phyloP scores from a whole-genome alignment of 2,113 vertebrate genomes.

The Melanocharis versteri region DNA sequence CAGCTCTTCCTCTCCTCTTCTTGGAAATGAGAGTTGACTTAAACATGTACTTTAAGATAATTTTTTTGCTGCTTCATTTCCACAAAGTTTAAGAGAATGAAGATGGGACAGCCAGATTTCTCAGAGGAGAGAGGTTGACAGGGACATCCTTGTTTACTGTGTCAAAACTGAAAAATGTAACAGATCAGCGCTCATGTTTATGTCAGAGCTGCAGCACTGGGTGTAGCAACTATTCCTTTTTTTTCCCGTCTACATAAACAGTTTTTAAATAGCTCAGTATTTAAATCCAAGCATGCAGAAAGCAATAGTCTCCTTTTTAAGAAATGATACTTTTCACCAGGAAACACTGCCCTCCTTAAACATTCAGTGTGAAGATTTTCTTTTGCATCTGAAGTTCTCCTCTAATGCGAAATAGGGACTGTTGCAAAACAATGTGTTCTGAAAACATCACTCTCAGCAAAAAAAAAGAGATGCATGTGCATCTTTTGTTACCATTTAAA shows the following conservation, averaged over 20 bases:
- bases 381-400: neutral
- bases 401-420: neutral
- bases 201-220: conserved; percentile 10
- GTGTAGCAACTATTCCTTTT: neutral
- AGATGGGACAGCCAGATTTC: neutral
- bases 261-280: conserved; percentile 26
- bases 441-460: neutral
- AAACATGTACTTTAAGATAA: neutral
- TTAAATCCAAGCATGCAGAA: neutral
- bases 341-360: neutral
- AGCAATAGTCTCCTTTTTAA: neutral
- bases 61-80: neutral
- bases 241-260: neutral
- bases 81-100: neutral
- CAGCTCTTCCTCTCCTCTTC: neutral
- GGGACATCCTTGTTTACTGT: conserved; percentile 25
- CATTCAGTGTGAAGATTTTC: neutral
- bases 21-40: neutral
- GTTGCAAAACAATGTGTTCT: neutral
- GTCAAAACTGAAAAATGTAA: conserved; percentile 15
- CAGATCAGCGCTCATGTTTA: neutral
- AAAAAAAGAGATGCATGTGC: accelerated
- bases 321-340: neutral
- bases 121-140: neutral
- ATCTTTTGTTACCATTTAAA: neutral